Percentiles rank a stretch among this genome's conserved stretches.
phyloP scores from a whole-genome alignment of 2,113 vertebrate species.

The Anguilla japonica region DNA sequence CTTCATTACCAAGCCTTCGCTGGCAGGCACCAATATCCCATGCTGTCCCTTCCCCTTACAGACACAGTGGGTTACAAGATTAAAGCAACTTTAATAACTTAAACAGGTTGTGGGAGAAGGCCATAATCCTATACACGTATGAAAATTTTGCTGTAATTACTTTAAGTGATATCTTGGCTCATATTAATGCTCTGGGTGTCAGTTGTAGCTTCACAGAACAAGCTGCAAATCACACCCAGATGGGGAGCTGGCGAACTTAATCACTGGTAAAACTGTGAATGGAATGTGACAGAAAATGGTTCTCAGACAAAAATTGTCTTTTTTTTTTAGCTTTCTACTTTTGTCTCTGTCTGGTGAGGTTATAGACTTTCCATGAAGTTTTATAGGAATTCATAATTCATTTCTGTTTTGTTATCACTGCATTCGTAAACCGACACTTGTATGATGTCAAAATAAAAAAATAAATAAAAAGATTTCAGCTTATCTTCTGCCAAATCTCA shows the following conservation, averaged over 20 bases:
- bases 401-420: no score
- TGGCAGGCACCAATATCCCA: slow-evolving; percentile 26
- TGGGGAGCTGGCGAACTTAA: neutral
- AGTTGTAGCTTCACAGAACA: neutral
- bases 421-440: no score
- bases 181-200: neutral
- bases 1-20: neutral
- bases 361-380: no score
- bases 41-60: neutral
- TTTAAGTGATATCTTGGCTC: neutral
- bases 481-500: no score
- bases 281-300: neutral
- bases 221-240: neutral
- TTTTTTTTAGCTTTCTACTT: neutral
- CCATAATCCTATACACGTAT: slow-evolving; percentile 15
- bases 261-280: neutral
- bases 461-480: no score
- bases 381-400: no score
- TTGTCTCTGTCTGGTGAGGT: no score
- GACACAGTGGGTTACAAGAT: slow-evolving; percentile 19
- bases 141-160: slow-evolving; percentile 29
- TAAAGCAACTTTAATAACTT: slow-evolving; percentile 32
- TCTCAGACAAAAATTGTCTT: neutral
- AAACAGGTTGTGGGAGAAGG: slow-evolving; percentile 16
- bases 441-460: no score